Conservation (phyloP, 2,797 vertebrate species). For the Pitangus sulphuratus region DNA sequence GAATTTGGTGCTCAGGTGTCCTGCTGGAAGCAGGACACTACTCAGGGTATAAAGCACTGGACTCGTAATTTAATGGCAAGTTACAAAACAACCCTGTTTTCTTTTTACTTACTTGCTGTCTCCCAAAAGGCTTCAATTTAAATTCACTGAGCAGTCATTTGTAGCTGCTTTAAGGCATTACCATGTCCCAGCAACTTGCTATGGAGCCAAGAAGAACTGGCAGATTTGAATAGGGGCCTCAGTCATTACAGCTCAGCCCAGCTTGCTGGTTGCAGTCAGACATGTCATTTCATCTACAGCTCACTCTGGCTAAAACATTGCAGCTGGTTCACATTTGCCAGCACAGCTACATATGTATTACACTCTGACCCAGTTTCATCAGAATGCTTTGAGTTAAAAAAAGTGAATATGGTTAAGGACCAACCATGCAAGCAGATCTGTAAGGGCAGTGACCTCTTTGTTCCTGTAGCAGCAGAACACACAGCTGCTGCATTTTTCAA, state of each 20-base stretch:
- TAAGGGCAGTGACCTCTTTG: conserved; percentile 49
- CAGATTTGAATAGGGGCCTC: conserved; percentile 50
- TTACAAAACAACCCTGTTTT: neutral
- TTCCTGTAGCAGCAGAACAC: conserved; percentile 65
- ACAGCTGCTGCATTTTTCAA: conserved; percentile 72
- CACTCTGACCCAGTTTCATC: conserved; percentile 60
- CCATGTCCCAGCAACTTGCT: conserved; percentile 30
- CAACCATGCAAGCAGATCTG: conserved; percentile 35
- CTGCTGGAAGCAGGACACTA: neutral
- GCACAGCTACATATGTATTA: conserved; percentile 30
- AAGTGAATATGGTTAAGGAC: conserved; percentile 36
- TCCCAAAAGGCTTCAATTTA: conserved; percentile 34
- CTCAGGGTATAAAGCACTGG: neutral
- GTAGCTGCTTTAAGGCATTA: conserved; percentile 49
- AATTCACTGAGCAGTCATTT: conserved; percentile 33
- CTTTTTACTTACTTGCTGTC: neutral
- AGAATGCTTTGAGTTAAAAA: conserved; percentile 48
- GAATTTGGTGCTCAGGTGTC: neutral
- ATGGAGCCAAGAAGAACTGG: conserved; percentile 43
- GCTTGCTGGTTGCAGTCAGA: conserved; percentile 15
- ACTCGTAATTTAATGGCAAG: neutral
- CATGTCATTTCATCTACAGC: conserved; percentile 25
- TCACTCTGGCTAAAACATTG: conserved; percentile 2
- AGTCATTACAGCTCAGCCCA: neutral
- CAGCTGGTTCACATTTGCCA: conserved; percentile 63